Conservation (phyloP, 2,888 invertebrate species). For the Eupithecia pulchellata region DNA sequence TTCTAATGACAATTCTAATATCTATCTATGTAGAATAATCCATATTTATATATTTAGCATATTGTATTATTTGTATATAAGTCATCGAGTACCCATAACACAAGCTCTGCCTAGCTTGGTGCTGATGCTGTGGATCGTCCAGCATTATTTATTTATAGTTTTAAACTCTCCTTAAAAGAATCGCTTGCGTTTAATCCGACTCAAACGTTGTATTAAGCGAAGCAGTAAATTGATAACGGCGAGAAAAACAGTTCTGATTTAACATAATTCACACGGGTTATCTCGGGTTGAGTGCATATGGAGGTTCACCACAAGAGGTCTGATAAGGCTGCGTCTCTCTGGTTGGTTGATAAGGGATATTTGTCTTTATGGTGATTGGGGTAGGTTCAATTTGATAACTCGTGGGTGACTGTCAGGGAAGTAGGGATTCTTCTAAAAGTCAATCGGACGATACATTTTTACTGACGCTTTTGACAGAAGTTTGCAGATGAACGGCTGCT, state of each 20-base stretch:
- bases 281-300: slow-evolving; percentile 69
- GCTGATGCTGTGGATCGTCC: no score
- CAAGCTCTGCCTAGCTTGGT: no score
- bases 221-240: slow-evolving; percentile 76
- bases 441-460: no score
- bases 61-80: no score
- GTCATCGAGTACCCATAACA: no score
- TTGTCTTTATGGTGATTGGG: background rate
- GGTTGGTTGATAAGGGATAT: slow-evolving; percentile 7
- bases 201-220: slow-evolving; percentile 69
- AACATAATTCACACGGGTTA: slow-evolving; percentile 81
- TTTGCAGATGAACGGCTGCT: no score
- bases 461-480: no score
- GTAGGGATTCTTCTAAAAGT: background rate
- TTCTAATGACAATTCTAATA: no score
- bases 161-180: slow-evolving; percentile 34
- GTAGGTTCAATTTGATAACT: slow-evolving; percentile 3
- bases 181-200: slow-evolving; percentile 67
- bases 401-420: background rate
- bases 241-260: slow-evolving; percentile 74
- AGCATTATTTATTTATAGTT: no score
- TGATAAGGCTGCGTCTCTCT: slow-evolving; percentile 14
- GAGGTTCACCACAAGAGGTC: slow-evolving; percentile 15
- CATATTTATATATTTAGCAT: no score
- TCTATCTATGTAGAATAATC: no score